These are phyloP conservation scores for Synergus itoensis DNA, from an alignment of 2,888 invertebrate genomes.

Conservation along the genomic window DNA sequence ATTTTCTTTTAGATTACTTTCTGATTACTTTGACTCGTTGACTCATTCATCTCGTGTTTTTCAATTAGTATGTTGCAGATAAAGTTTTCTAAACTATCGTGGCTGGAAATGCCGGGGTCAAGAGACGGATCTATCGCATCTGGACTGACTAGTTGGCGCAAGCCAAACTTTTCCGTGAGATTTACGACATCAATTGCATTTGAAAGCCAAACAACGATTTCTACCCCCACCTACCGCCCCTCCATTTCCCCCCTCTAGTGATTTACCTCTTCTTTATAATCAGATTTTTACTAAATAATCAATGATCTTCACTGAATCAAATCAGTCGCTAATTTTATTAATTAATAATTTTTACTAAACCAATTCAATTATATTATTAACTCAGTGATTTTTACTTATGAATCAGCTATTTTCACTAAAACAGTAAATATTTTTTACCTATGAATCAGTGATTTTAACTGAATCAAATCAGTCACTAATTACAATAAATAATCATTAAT, in stretches of 20 bases:
- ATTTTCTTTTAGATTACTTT: too few species aligned
- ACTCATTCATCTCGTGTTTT: constrained; percentile 22
- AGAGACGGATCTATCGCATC: constrained; percentile 28
- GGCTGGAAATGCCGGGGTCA: constrained; percentile 20
- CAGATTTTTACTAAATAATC: too few species aligned
- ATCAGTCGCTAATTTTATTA: too few species aligned
- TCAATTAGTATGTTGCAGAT: constrained; percentile 14
- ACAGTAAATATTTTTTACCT: too few species aligned
- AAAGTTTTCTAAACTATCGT: constrained; percentile 31
- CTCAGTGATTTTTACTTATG: too few species aligned
- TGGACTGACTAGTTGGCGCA: constrained; percentile 55
- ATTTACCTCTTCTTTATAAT: neutral
- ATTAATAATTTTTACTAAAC: too few species aligned
- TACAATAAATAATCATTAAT: too few species aligned
- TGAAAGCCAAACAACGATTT: constrained; percentile 62
- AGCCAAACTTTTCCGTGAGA: constrained; percentile 67
- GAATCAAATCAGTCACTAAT: too few species aligned
- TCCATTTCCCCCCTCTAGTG: constrained; percentile 11
- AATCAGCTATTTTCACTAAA: too few species aligned
- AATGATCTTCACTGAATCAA: too few species aligned
- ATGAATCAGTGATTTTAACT: too few species aligned
- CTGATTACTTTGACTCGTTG: constrained; percentile 2
- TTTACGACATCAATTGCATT: constrained; percentile 66
- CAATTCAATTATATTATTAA: too few species aligned
- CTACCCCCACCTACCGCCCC: neutral